A percentile compares a stretch with the other conserved stretches of the same genome.
These are phyloP conservation scores for Lophura swinhoii DNA, from an alignment of 2,797 vertebrate species.

Conservation along the genomic window DNA sequence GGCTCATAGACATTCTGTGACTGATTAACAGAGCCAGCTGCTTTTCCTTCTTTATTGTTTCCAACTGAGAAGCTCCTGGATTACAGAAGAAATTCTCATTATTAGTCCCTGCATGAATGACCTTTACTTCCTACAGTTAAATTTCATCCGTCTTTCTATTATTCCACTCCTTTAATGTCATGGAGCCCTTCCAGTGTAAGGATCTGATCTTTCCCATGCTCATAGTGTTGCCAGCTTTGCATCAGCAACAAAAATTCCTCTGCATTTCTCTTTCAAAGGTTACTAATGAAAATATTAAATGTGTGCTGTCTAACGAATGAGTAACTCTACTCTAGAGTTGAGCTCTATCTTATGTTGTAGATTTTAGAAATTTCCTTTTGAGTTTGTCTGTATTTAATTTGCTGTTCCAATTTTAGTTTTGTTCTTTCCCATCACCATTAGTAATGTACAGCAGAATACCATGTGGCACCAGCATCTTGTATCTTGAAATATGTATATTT, in stretches of 20 bases:
- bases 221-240: not conserved
- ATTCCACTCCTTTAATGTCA: conserved; percentile 20
- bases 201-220: not conserved
- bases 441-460: not conserved
- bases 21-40: conserved; percentile 42
- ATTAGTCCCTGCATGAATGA: conserved; percentile 37
- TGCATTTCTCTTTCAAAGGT: not conserved
- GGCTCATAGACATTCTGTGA: not conserved
- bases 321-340: not conserved
- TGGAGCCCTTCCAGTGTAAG: not conserved
- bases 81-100: conserved; percentile 47
- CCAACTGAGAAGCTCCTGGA: conserved; percentile 35
- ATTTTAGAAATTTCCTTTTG: not conserved
- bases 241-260: not conserved
- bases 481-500: not conserved
- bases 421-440: not conserved
- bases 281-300: conserved; percentile 1
- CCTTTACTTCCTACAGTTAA: conserved; percentile 52
- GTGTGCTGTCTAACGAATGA: not conserved
- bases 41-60: conserved; percentile 54
- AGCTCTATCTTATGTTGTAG: not conserved
- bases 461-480: not conserved
- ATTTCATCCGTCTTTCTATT: conserved; percentile 30
- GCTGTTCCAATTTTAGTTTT: not conserved
- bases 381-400: not conserved